Evolutionary conservation across 2,113 vertebrate genomes (phyloP), one percentile per base, ranked within the genome.

Genomic region (Sinosuthora webbiana): DNA sequence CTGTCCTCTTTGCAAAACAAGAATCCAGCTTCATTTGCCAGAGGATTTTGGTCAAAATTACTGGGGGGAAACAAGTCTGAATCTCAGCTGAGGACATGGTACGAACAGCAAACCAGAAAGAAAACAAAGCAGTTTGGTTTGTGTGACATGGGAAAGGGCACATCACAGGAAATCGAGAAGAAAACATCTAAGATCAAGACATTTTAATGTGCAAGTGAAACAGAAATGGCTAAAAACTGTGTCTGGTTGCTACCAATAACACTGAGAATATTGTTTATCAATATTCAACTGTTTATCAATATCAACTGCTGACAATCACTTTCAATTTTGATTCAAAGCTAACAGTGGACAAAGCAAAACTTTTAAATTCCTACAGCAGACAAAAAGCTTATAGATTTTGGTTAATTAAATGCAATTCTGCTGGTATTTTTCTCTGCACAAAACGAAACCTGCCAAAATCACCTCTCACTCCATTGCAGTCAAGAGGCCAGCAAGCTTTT

Each of bases 1-100:
- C 65, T 20, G 41, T 69, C 56, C 86, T 89, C 76, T 63, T 63
- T 13, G 2, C 50, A 92, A 88, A 92, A 93, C 69, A 96, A 89
- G 83, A 88, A 84, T 49, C 44, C 85, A 83, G 53, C 49, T 90
- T 90, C 56, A 41, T 68, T 81, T 86, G 68, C 49, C 80, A 84
- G 56, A 83, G 60, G 73, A 93, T 96, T 93, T 93, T 94, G 47
- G 90, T 88, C 63, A 88, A 86, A 95, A 79, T 50, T 90, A 86
- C 24, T 30, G 44, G 52, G 71, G 44, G 27, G 30, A 83, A 93
- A 87, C 31, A 53, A 86, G 80, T 19, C 69, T 92, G 88, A 89
- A 89, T 90, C 79, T 84, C 83, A 87, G 64, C 76, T 75, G 65
- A 90, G 49, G 53, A 84, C 39, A 52, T 2, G 0, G 50, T 28